Conservation (phyloP, 2,888 invertebrate species). For the Eupithecia abbreviata region DNA sequence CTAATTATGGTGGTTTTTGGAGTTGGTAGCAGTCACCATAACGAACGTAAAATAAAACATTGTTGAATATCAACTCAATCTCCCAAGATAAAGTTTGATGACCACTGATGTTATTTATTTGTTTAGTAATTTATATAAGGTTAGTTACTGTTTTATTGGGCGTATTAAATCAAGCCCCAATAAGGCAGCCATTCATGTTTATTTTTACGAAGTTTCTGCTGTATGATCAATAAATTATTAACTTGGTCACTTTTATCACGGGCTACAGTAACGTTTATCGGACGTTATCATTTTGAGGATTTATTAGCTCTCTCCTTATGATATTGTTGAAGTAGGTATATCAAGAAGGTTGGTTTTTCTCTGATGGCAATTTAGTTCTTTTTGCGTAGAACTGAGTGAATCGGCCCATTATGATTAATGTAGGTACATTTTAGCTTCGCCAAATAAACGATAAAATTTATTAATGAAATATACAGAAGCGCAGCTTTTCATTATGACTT, state of each 20-base stretch:
- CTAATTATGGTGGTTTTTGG: conserved; percentile 23
- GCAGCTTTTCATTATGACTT: too few species aligned
- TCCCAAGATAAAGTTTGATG: conserved; percentile 74
- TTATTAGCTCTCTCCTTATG: conserved; percentile 30
- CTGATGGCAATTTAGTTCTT: not conserved
- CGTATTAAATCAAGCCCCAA: conserved; percentile 83
- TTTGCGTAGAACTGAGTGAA: not conserved
- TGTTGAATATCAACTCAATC: conserved; percentile 61
- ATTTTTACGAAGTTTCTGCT: conserved; percentile 83
- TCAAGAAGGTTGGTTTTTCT: not conserved
- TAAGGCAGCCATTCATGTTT: conserved; percentile 84
- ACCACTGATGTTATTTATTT: conserved; percentile 81
- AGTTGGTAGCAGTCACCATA: conserved; percentile 38
- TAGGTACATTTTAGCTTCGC: not conserved
- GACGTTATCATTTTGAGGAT: conserved; percentile 65
- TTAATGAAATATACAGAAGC: not conserved
- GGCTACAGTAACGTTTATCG: conserved; percentile 74
- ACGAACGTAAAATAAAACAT: conserved; percentile 50
- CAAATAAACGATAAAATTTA: not conserved
- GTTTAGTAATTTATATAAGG: conserved; percentile 84
- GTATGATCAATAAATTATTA: conserved; percentile 82
- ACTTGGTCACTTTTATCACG: conserved; percentile 83
- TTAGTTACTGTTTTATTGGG: conserved; percentile 83
- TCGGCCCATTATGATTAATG: not conserved
- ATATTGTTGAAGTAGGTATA: not conserved